Evolutionary conservation across 2,113 vertebrate species (phyloP).

Genomic region (Hymenochirus boettgeri): DNA sequence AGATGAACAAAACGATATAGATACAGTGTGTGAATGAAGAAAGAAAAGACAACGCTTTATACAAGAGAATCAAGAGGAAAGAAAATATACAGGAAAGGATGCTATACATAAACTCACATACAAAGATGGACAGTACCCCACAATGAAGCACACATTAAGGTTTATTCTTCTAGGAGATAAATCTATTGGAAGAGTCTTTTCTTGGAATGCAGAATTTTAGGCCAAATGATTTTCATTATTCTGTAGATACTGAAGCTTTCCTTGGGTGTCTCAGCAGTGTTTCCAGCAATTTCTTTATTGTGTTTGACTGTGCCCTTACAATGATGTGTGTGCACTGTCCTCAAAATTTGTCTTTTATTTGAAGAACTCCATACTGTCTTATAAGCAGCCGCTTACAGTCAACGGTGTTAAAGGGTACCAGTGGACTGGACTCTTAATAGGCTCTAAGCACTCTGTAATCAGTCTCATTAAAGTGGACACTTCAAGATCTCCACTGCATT

Average conservation of each 20-base stretch:
- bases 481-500: neutral
- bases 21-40: conserved; percentile 1
- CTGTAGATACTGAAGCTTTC: neutral
- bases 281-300: neutral
- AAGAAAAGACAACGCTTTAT: neutral
- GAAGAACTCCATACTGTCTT: neutral
- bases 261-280: neutral
- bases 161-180: no score
- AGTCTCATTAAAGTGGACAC: neutral
- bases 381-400: neutral
- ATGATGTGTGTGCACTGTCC: neutral
- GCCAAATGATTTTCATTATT: neutral
- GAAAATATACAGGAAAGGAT: neutral
- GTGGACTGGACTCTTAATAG: neutral
- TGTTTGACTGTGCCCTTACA: no score
- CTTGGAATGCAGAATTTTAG: neutral
- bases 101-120: neutral
- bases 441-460: neutral
- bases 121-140: neutral
- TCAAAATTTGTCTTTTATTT: neutral
- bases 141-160: conserved; percentile 15
- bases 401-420: neutral
- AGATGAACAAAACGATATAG: neutral
- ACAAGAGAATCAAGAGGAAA: neutral
- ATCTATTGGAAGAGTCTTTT: neutral